Evolutionary conservation across 2,113 vertebrate species (phyloP).

Genomic region (Collichthys lucidus): DNA sequence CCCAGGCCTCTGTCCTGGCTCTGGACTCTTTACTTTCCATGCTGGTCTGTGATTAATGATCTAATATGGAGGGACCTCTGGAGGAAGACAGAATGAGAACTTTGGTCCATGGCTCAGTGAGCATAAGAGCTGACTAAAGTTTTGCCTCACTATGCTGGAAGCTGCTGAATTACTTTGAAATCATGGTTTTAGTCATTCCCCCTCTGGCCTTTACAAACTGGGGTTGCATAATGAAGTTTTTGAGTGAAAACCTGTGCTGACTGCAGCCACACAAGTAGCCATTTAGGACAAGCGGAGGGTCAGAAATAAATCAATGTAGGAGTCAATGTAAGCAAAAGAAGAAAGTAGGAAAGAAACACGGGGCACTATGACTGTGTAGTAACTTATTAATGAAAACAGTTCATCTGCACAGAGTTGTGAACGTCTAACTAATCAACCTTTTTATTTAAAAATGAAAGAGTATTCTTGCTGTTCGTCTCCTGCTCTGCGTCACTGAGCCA

Average conservation of each 20-base stretch:
- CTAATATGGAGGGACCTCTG: constrained; percentile 36
- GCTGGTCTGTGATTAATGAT: constrained; percentile 65
- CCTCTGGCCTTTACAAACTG: constrained; percentile 24
- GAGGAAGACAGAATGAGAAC: constrained; percentile 48
- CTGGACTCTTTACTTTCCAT: constrained; percentile 56
- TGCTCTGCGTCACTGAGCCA: constrained; percentile 29
- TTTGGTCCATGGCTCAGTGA: constrained; percentile 40
- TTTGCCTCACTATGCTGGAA: constrained; percentile 30
- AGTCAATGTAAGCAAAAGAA: not conserved
- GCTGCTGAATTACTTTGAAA: constrained; percentile 17
- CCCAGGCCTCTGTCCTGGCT: constrained; percentile 40
- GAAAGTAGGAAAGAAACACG: not conserved
- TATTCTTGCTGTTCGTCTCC: constrained; percentile 25
- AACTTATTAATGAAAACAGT: not conserved
- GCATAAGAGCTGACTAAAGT: constrained; percentile 19
- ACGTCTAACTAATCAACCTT: constrained; percentile 21
- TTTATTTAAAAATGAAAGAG: constrained; percentile 14
- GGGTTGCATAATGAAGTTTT: constrained; percentile 32
- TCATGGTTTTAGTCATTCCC: constrained; percentile 41
- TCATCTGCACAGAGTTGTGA: constrained; percentile 16
- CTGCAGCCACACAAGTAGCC: not conserved
- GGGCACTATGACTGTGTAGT: not conserved
- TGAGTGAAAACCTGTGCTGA: constrained; percentile 33
- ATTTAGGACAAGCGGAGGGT: not conserved
- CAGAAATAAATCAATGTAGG: not conserved